These are phyloP conservation scores for Coluber constrictor DNA, from an alignment of 2,797 vertebrate species.

Conservation along the genomic window DNA sequence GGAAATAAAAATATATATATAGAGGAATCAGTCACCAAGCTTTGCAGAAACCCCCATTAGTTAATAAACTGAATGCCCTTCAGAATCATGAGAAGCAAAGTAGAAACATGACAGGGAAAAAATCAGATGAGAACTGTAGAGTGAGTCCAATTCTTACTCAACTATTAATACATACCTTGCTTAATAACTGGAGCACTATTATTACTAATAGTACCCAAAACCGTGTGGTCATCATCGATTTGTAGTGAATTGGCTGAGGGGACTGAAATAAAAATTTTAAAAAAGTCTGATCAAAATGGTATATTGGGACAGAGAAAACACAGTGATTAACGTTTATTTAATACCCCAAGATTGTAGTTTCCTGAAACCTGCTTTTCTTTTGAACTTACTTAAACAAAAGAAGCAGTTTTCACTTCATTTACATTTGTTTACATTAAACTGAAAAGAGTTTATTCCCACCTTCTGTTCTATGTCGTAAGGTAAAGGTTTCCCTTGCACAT, in stretches of 20 bases:
- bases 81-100: background rate
- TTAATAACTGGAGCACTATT: slow-evolving; percentile 14
- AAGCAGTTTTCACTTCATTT: background rate
- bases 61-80: background rate
- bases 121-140: background rate
- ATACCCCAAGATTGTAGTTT: background rate
- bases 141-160: slow-evolving; percentile 44
- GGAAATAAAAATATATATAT: background rate
- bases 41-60: background rate
- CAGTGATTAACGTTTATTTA: background rate
- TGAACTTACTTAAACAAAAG: background rate
- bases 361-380: background rate
- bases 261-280: background rate
- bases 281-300: background rate
- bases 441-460: background rate
- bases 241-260: slow-evolving; percentile 41
- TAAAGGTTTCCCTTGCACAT: too few species aligned
- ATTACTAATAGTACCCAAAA: background rate
- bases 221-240: background rate
- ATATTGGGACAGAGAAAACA: background rate
- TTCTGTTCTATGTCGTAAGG: background rate
- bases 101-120: background rate
- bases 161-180: slow-evolving; percentile 23
- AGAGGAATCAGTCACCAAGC: background rate
- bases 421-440: background rate